A percentile compares a stretch with the other conserved stretches of the same genome.
phyloP scores from a whole-genome alignment of 2,888 invertebrate genomes.

The Nysson spinosus region DNA sequence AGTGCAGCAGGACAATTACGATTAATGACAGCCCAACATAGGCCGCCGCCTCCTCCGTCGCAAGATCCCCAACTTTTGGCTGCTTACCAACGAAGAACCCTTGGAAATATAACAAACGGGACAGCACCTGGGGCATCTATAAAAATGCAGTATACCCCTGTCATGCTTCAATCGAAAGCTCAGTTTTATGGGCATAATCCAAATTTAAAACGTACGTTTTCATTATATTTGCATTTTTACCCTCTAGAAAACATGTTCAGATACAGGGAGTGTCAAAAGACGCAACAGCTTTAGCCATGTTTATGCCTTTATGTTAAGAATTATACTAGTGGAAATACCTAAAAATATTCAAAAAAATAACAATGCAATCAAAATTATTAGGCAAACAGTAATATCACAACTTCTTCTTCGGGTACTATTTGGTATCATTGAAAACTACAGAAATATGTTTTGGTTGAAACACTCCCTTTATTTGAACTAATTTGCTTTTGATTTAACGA shows the following conservation, averaged over 20 bases:
- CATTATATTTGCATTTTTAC: neutral
- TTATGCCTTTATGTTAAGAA: too few species aligned
- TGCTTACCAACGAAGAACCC: constrained; percentile 77
- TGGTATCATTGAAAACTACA: too few species aligned
- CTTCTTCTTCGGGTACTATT: too few species aligned
- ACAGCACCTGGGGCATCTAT: constrained; percentile 71
- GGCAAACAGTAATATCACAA: too few species aligned
- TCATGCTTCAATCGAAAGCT: constrained; percentile 80
- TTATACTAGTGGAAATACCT: too few species aligned
- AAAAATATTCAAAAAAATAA: too few species aligned
- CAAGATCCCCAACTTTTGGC: constrained; percentile 75
- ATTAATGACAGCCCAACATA: constrained; percentile 91
- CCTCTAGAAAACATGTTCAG: neutral
- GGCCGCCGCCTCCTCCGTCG: constrained; percentile 79
- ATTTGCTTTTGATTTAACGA: too few species aligned
- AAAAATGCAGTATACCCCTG: constrained; percentile 74
- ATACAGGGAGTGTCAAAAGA: too few species aligned
- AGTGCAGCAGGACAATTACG: constrained; percentile 80
- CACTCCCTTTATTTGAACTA: too few species aligned
- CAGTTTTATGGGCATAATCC: constrained; percentile 97
- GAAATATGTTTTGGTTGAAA: too few species aligned
- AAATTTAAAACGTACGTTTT: constrained; percentile 86
- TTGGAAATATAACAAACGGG: constrained; percentile 80
- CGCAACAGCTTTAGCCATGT: too few species aligned
- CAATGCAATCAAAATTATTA: too few species aligned